A percentile compares a stretch with the other conserved stretches of the same genome.
These are phyloP conservation scores for Conistra vaccinii DNA, from an alignment of 2,888 invertebrate genomes.

Conservation along the genomic window DNA sequence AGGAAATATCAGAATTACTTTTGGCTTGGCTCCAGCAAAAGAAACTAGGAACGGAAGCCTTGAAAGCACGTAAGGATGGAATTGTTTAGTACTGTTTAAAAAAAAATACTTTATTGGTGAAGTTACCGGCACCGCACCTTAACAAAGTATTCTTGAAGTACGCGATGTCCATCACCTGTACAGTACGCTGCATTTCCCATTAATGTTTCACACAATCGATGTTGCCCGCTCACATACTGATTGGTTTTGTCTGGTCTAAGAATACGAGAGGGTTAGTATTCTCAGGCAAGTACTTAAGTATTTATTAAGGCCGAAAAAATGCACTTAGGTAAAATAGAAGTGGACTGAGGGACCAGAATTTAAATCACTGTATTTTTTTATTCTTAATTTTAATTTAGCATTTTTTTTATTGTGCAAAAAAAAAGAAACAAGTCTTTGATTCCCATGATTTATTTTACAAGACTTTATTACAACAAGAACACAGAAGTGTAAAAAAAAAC, in stretches of 20 bases:
- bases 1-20: too few species aligned
- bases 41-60: too few species aligned
- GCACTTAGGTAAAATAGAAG: not conserved
- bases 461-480: conserved; percentile 19
- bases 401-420: not conserved
- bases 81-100: too few species aligned
- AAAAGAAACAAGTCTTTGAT: conserved; percentile 19
- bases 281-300: too few species aligned
- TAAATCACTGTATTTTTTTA: too few species aligned
- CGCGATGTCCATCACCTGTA: conserved; percentile 32
- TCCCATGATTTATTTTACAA: conserved; percentile 54
- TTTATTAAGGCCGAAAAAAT: not conserved
- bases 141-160: conserved; percentile 27
- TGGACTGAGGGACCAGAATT: not conserved
- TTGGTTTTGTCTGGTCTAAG: not conserved
- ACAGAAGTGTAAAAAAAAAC: conserved; percentile 18
- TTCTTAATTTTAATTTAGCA: too few species aligned
- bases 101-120: too few species aligned
- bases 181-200: conserved; percentile 56
- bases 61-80: too few species aligned
- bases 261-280: not conserved
- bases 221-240: conserved; percentile 11
- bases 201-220: conserved; percentile 64
- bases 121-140: conserved; percentile 48
- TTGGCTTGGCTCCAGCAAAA: too few species aligned